These are phyloP conservation scores for Lasioglossum pauxillum DNA, from an alignment of 2,888 invertebrate species.

Conservation along the genomic window DNA sequence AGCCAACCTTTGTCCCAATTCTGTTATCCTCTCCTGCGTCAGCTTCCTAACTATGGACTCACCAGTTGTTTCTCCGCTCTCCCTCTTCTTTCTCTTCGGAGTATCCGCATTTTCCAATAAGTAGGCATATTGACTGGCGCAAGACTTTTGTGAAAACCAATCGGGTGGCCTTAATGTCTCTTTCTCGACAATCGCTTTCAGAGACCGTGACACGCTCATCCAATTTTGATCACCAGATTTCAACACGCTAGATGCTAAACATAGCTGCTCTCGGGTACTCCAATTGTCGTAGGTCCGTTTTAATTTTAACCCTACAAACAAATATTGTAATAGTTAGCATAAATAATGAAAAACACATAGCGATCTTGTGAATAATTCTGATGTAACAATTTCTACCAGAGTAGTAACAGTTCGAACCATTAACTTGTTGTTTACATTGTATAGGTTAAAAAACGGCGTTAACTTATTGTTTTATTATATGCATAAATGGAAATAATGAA, in stretches of 20 bases:
- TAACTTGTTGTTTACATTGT: slow-evolving; percentile 50
- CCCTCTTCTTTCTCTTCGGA: slow-evolving; percentile 93
- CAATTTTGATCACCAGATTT: slow-evolving; percentile 96
- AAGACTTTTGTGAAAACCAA: slow-evolving; percentile 96
- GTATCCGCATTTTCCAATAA: slow-evolving; percentile 93
- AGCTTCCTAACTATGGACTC: slow-evolving; percentile 92
- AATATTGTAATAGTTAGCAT: not conserved
- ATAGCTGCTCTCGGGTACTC: slow-evolving; percentile 93
- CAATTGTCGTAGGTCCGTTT: slow-evolving; percentile 93
- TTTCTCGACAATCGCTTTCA: slow-evolving; percentile 91
- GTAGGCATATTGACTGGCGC: slow-evolving; percentile 95
- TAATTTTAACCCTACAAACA: slow-evolving; percentile 83
- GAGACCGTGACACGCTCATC: slow-evolving; percentile 93
- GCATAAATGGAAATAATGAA: not conserved
- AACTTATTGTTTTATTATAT: not conserved
- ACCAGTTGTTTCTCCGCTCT: slow-evolving; percentile 90
- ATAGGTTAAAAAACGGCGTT: slow-evolving; percentile 43
- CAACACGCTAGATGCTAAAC: slow-evolving; percentile 93
- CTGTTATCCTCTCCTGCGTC: slow-evolving; percentile 91
- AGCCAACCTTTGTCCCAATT: slow-evolving; percentile 89
- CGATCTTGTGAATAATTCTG: not conserved
- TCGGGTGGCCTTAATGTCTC: slow-evolving; percentile 89
- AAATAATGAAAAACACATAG: not conserved
- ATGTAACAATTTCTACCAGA: not conserved
- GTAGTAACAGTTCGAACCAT: not conserved